Evolutionary conservation across 2,797 vertebrate genomes (phyloP).

Genomic region (Apodemus agrarius): DNA sequence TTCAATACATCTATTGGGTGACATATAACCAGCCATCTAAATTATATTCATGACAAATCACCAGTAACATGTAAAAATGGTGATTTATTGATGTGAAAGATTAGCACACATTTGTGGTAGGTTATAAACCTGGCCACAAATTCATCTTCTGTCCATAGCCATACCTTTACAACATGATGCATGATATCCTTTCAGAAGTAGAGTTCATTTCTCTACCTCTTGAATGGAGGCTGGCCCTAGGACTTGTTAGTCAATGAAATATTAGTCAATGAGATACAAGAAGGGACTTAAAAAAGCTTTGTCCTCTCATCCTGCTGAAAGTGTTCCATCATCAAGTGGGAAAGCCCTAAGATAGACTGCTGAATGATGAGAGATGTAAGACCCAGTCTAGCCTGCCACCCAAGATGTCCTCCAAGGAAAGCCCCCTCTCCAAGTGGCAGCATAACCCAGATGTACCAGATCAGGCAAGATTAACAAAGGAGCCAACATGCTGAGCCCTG

Average conservation of each 20-base stretch:
- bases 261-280: slow-evolving; percentile 20
- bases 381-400: background rate
- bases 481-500: slow-evolving; percentile 43
- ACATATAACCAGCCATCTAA: slow-evolving; percentile 32
- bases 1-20: background rate
- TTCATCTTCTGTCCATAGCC: background rate
- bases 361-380: background rate
- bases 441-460: background rate
- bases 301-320: background rate
- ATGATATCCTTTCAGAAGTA: background rate
- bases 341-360: background rate
- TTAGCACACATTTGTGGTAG: slow-evolving; percentile 48
- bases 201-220: slow-evolving; percentile 1
- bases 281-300: slow-evolving; percentile 2
- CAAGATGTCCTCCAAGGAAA: background rate
- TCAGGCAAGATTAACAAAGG: slow-evolving; percentile 30
- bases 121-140: slow-evolving; percentile 14
- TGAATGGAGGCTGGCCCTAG: background rate
- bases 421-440: background rate
- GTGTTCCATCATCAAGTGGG: background rate
- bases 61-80: slow-evolving; percentile 54
- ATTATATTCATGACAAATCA: slow-evolving; percentile 41
- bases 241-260: slow-evolving; percentile 40
- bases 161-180: background rate
- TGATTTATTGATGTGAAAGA: slow-evolving; percentile 19